Conservation (phyloP, 2,888 invertebrate genomes). For the Parnassius apollo region DNA sequence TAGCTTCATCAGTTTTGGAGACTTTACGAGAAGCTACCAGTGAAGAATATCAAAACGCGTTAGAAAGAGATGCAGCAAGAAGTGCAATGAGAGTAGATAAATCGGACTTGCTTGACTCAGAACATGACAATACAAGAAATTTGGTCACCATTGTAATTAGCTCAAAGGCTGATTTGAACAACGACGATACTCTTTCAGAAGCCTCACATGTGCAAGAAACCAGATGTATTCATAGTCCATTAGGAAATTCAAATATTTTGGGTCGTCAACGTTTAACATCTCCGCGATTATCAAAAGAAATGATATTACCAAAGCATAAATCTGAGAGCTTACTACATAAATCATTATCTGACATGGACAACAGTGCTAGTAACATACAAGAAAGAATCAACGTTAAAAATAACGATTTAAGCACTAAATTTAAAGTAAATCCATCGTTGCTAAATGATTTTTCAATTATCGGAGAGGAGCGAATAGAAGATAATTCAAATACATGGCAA, state of each 20-base stretch:
- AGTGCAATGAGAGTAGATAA: conserved; percentile 37
- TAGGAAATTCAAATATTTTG: conserved; percentile 35
- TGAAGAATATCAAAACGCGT: conserved; percentile 64
- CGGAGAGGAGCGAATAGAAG: background rate
- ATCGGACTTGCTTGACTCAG: conserved; percentile 35
- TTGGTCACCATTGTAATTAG: conserved; percentile 55
- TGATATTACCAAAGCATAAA: conserved; percentile 36
- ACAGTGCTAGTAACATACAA: conserved; percentile 50
- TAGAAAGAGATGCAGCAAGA: conserved; percentile 63
- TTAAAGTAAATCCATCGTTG: conserved; percentile 16
- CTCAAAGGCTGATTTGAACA: conserved; percentile 37
- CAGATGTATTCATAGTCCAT: conserved; percentile 44
- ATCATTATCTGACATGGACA: conserved; percentile 50
- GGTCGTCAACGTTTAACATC: conserved; percentile 29
- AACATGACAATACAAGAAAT: conserved; percentile 46
- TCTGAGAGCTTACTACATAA: conserved; percentile 29
- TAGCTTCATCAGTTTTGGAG: conserved; percentile 67
- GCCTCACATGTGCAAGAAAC: conserved; percentile 54
- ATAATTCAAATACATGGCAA: background rate
- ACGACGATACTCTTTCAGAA: conserved; percentile 44
- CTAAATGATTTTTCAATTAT: conserved; percentile 4
- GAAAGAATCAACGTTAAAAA: conserved; percentile 38
- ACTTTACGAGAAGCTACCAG: conserved; percentile 67
- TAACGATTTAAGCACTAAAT: conserved; percentile 24
- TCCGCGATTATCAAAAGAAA: conserved; percentile 39